Evolutionary conservation across 2,888 invertebrate genomes (phyloP), one percentile per base, ranked within the genome.

Genomic region (Abrostola triplasia): DNA sequence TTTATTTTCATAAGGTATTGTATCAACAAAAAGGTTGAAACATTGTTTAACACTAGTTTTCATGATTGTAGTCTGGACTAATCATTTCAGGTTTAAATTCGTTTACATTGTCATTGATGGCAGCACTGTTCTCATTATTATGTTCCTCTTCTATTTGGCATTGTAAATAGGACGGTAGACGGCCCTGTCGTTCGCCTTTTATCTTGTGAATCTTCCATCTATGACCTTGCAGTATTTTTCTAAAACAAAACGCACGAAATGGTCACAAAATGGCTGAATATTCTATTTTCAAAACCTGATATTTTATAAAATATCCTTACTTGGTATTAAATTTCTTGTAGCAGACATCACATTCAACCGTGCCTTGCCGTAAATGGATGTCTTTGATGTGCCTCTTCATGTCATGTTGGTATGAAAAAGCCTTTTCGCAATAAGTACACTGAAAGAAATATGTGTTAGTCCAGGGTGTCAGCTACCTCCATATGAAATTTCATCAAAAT

Each of bases 181-280:
- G 87, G 1, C 94, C 94, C 52, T 90, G 90, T 62, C 90, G 82
- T 59, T 91, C 92, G 0, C 90, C 88, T 84, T 92, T 93, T 40
- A 94, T 89, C 77, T 94, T 94, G 73, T 94, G 94, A 57, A 94
- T 88, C 73, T 93, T 94, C 85, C 82, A 88, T 67, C 88, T 84
- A 70, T 94, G 94, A 0, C 93, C 94, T 85, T 92, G 91, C 63
- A 94, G 80, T 79, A 93, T 94, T 89, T 94, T 94, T 71, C 94
- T 94, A 84, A 11, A 89, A 88, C 9, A 36, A 9, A 11, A 58
- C 10, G 4, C 66, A 40, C 10, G 9, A 10, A 9, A 40, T 5
- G 5, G 5, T 9, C 40, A 40, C 11, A 10, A 11, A 9, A 40
- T 9, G 40, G 10, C 10, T 24, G 4, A 24, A 40, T 5, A 9